Base-by-base conservation (phyloP, 2,888 invertebrate genomes). In the Taphrorychus bicolor region DNA sequence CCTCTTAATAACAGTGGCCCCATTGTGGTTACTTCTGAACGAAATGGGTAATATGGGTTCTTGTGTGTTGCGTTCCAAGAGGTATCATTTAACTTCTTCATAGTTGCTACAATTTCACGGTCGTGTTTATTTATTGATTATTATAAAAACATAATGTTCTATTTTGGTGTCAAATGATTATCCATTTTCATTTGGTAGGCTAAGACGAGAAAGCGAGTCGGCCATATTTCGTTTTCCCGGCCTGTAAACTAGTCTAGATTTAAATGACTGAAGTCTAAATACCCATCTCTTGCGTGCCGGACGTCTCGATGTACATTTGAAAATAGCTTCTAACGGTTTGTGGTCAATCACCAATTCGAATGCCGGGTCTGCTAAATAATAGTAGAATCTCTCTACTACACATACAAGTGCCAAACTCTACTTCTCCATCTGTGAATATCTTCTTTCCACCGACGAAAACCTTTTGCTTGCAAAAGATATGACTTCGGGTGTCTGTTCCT, bases 291-390 rank as follows among this genome's bases (percentile, higher is more conserved):
- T 70, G 73, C 76, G 17, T 71, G 71, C 72, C 14, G 70, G 66
- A 41, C 73, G 74, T 69, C 69, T 74, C 9, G 74, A 72, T 5
- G 61, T 72, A n/a, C 67, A 73, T 23, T 70, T 70, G 57, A 79
- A 78, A 40, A 78, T 77, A 7, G 71, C 73, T 57, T 78, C 75
- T 22, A 84, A 70, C 1, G 83, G 81, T 66, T 77, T 75, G 53
- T 77, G 77, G 61, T 78, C 77, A 2, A 74, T 77, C 0, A 76
- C 68, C 41, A 79, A 69, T 11, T 75, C 77, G 1, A 71, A 85
- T 84, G 76, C 71, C 9, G 78, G 66, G 9, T 83, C 84, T 69
- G 73, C 77, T 2, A 83, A 53, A 70, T 81, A 84, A 32, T 76
- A 73, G 62, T 81, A 75, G 71, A 83, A 84, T 64, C 77, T 74